Percentiles rank a stretch among this genome's conserved stretches.
Evolutionary conservation across 2,888 invertebrate genomes (phyloP).

Genomic region (Ectobius pallidus): DNA sequence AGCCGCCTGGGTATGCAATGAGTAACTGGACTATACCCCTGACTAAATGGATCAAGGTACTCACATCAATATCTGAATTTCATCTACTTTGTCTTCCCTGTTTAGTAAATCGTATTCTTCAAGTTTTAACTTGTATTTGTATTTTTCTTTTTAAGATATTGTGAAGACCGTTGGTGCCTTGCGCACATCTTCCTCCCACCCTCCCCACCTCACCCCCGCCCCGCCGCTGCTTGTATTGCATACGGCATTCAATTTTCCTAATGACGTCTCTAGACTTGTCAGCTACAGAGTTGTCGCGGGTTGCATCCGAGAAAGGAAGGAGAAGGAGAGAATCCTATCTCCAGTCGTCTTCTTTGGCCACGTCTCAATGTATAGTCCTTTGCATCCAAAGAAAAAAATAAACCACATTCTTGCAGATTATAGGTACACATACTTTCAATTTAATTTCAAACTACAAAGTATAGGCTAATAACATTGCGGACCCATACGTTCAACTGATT

Average conservation of each 20-base stretch:
- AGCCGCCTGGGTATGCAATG: too few relatives aligned
- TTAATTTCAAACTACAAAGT: too few relatives aligned
- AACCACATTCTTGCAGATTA: too few relatives aligned
- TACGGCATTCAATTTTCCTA: slow-evolving; percentile 50
- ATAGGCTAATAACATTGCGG: too few relatives aligned
- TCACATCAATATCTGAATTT: too few relatives aligned
- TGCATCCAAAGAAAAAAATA: too few relatives aligned
- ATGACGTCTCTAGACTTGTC: slow-evolving; percentile 48
- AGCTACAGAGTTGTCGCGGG: slow-evolving; percentile 31
- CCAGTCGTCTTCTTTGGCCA: slow-evolving; percentile 31
- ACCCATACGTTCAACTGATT: too few relatives aligned
- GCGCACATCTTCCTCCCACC: slow-evolving; percentile 30
- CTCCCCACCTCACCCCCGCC: slow-evolving; percentile 34
- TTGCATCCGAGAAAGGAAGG: slow-evolving; percentile 32
- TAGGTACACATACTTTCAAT: too few relatives aligned
- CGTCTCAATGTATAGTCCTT: slow-evolving; percentile 28
- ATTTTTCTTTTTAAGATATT: slow-evolving; percentile 7
- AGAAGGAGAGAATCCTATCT: slow-evolving; percentile 27
- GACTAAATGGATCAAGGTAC: too few relatives aligned
- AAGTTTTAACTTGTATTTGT: background rate
- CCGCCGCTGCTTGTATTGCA: slow-evolving; percentile 41
- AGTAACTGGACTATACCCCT: too few relatives aligned
- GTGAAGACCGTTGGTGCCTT: background rate
- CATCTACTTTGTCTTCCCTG: too few relatives aligned
- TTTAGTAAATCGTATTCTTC: too few relatives aligned